Percentiles rank a stretch among this genome's conserved stretches.
Conservation (phyloP, 2,888 invertebrate species). For the Cyclophora punctaria region DNA sequence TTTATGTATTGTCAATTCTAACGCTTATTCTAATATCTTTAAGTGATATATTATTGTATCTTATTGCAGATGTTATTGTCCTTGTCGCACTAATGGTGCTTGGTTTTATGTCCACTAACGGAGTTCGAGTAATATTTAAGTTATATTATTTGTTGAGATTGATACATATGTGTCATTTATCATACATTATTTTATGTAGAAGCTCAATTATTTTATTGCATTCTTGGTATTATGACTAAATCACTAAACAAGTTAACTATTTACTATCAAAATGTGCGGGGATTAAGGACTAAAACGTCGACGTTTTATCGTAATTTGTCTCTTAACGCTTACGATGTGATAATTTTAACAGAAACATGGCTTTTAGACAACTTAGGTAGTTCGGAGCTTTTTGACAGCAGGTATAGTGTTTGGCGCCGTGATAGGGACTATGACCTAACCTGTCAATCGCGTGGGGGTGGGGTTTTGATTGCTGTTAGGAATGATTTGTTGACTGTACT, state of each 20-base stretch:
- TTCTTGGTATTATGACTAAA: too few relatives aligned
- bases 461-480: conserved; percentile 1
- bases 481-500: background rate
- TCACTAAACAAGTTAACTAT: background rate
- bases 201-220: too few relatives aligned
- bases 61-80: too few relatives aligned
- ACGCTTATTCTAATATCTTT: too few relatives aligned
- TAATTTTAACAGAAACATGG: conserved; percentile 7
- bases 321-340: conserved; percentile 1
- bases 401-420: conserved; percentile 3
- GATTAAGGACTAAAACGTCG: conserved; percentile 2
- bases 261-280: conserved; percentile 6
- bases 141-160: too few relatives aligned
- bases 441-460: background rate
- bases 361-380: conserved; percentile 1
- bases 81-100: too few relatives aligned
- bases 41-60: too few relatives aligned
- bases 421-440: background rate
- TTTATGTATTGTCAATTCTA: too few relatives aligned
- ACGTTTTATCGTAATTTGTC: background rate
- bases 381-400: conserved; percentile 4
- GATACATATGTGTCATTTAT: too few relatives aligned
- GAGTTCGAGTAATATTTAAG: too few relatives aligned
- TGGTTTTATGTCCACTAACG: too few relatives aligned
- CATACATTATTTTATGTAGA: too few relatives aligned